Percentiles rank a stretch among this genome's conserved stretches.
These are phyloP conservation scores for Sminthurides bifidus DNA, from an alignment of 1,140 invertebrate species.

Conservation along the genomic window DNA sequence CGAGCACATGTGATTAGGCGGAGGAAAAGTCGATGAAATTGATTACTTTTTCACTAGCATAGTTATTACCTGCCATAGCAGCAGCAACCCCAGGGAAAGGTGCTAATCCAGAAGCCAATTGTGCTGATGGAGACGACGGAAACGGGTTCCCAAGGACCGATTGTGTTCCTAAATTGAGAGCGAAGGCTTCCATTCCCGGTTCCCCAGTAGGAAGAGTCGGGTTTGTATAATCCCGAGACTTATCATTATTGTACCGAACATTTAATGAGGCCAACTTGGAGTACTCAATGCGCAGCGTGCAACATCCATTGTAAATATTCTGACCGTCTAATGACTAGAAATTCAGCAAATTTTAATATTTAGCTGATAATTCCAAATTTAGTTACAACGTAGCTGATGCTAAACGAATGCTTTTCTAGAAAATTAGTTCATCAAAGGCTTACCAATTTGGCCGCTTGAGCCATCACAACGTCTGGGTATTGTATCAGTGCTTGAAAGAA, in stretches of 20 bases:
- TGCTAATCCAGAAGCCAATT: not conserved
- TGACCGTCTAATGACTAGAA: slow-evolving; percentile 85
- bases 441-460: slow-evolving; percentile 88
- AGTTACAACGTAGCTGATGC: not conserved
- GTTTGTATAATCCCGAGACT: slow-evolving; percentile 97
- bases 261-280: slow-evolving; percentile 94
- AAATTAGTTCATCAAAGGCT: too few species aligned
- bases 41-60: too few species aligned
- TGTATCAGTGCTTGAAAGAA: slow-evolving; percentile 99
- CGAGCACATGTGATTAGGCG: too few species aligned
- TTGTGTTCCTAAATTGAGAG: not conserved
- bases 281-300: slow-evolving; percentile 97
- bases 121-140: not conserved
- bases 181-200: slow-evolving; percentile 20
- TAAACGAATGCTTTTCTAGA: slow-evolving; percentile 1
- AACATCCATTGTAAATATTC: slow-evolving; percentile 98
- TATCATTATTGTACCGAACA: slow-evolving; percentile 99
- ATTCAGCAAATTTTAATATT: too few species aligned
- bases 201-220: slow-evolving; percentile 91
- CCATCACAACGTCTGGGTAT: slow-evolving; percentile 89
- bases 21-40: too few species aligned
- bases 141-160: slow-evolving; percentile 15
- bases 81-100: slow-evolving; percentile 35
- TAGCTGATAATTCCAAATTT: too few species aligned
- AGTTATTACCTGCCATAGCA: slow-evolving; percentile 48